phyloP scores from a whole-genome alignment of 2,113 vertebrate species.

The Leuciscus idus region DNA sequence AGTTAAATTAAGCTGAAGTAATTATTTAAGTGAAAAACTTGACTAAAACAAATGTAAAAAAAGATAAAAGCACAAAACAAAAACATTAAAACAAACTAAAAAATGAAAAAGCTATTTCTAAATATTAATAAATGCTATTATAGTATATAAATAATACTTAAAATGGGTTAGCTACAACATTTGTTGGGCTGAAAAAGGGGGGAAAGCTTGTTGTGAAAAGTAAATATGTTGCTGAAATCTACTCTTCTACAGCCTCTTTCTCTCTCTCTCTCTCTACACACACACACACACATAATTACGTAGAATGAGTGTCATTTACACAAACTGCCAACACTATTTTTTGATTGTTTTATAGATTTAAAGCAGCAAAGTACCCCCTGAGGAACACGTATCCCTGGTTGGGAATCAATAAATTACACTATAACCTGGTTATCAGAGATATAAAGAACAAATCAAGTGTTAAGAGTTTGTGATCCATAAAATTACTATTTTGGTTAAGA shows the following conservation, averaged over 20 bases:
- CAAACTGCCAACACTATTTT: no score
- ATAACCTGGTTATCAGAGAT: neutral
- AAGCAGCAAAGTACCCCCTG: neutral
- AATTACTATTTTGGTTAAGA: neutral
- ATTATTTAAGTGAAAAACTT: no score
- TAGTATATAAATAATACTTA: no score
- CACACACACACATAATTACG: no score
- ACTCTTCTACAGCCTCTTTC: no score
- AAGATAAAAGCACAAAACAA: neutral
- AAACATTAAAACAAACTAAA: neutral
- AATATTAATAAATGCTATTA: no score
- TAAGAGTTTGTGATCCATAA: constrained; percentile 18
- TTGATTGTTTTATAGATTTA: neutral
- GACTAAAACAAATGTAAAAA: neutral
- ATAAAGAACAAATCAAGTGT: constrained; percentile 2
- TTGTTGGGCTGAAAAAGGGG: no score
- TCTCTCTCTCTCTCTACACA: neutral
- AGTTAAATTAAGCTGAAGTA: no score
- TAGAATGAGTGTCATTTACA: neutral
- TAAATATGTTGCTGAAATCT: no score
- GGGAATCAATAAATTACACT: neutral
- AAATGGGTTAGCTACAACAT: no score
- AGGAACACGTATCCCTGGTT: neutral
- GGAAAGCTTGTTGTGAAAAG: no score
- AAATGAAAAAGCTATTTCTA: no score